Conservation (phyloP, 2,113 vertebrate genomes). For the Dromiciops gliroides region DNA sequence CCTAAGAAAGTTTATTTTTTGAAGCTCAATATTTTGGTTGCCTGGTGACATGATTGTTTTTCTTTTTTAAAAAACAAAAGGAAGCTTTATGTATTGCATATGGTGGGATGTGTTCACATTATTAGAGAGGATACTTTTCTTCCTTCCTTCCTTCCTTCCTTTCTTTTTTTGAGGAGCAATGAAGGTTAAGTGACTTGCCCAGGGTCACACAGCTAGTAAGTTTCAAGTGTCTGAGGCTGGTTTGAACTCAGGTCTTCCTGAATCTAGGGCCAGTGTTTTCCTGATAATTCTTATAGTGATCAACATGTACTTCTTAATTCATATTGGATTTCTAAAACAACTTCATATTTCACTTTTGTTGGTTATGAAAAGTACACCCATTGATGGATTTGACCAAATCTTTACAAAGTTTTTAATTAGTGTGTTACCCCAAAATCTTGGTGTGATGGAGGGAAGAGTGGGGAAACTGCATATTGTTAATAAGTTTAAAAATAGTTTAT, state of each 20-base stretch:
- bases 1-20: conserved; percentile 58
- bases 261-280: too few relatives aligned
- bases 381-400: background rate
- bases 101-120: conserved; percentile 70
- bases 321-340: conserved; percentile 8
- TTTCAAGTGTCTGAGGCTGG: too few relatives aligned
- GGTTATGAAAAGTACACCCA: background rate
- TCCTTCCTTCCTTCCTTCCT: too few relatives aligned
- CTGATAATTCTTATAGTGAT: conserved; percentile 68
- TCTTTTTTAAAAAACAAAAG: conserved; percentile 70
- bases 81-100: conserved; percentile 50
- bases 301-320: conserved; percentile 39
- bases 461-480: background rate
- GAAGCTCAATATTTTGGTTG: conserved; percentile 68
- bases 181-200: too few relatives aligned
- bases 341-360: background rate
- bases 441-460: background rate
- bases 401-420: background rate
- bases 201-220: too few relatives aligned
- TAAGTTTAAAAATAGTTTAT: background rate
- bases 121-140: conserved; percentile 72
- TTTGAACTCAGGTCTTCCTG: too few relatives aligned
- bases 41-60: conserved; percentile 63
- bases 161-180: too few relatives aligned
- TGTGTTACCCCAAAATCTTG: background rate